Conservation (phyloP, 2,888 invertebrate genomes). For the Eurois occulta region DNA sequence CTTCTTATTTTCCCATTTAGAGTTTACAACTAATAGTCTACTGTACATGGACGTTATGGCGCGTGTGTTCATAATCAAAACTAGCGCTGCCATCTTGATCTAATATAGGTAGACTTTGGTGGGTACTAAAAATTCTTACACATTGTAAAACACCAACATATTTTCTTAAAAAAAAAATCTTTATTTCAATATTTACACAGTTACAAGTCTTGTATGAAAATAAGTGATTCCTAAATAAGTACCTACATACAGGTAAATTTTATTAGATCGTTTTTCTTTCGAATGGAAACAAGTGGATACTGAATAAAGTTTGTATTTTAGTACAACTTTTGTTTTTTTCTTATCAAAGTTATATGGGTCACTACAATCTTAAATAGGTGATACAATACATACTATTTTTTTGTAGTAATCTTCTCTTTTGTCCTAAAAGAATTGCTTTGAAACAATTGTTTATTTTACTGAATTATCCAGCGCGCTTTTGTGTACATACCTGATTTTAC, state of each 20-base stretch:
- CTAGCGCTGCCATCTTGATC: not conserved
- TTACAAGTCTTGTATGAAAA: slow-evolving; percentile 36
- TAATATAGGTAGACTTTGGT: not conserved
- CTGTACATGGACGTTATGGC: not conserved
- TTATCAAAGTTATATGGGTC: not conserved
- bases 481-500: not conserved
- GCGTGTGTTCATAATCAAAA: not conserved
- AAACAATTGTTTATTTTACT: not conserved
- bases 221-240: slow-evolving; percentile 30
- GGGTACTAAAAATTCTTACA: not conserved
- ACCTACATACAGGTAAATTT: not conserved
- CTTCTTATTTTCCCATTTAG: not conserved
- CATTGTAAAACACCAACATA: slow-evolving; percentile 1
- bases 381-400: not conserved
- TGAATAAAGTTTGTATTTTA: not conserved
- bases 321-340: not conserved
- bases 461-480: no score
- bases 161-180: slow-evolving; percentile 51
- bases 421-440: not conserved
- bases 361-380: not conserved
- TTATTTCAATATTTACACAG: slow-evolving; percentile 67
- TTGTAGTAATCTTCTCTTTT: not conserved
- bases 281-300: not conserved
- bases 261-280: not conserved
- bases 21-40: no score